These are phyloP conservation scores for Xiphorhynchus elegans DNA, from an alignment of 2,113 vertebrate genomes.

Conservation along the genomic window DNA sequence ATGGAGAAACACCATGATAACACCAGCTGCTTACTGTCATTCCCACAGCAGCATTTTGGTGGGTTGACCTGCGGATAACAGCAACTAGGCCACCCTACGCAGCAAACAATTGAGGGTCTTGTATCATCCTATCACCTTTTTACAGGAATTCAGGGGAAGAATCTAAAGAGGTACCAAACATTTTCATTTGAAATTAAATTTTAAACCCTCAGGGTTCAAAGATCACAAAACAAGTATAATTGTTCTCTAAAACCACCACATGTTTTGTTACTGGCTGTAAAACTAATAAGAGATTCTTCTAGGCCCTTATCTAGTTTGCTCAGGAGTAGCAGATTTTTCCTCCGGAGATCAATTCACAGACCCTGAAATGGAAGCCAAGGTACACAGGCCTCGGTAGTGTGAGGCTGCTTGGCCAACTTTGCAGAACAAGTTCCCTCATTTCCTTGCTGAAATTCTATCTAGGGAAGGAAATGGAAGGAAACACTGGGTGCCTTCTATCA, in stretches of 20 bases:
- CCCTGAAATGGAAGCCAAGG: neutral
- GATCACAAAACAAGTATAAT: neutral
- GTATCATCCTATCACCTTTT: neutral
- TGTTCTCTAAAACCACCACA: neutral
- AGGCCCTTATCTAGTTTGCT: neutral
- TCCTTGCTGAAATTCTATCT: neutral
- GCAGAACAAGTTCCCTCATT: rapidly evolving
- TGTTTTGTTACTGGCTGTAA: neutral
- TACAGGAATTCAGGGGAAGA: neutral
- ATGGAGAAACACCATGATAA: neutral
- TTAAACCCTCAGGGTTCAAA: neutral
- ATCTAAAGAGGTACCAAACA: neutral
- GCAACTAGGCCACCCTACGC: neutral
- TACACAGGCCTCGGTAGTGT: rapidly evolving
- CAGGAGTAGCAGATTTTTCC: neutral
- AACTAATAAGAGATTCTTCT: neutral
- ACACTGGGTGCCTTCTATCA: neutral
- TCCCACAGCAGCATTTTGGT: neutral
- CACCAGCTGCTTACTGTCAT: neutral
- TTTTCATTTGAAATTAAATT: neutral
- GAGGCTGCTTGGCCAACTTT: neutral
- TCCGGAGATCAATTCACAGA: neutral
- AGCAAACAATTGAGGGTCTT: neutral
- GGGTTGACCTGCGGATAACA: neutral
- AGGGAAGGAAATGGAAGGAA: neutral